phyloP scores from a whole-genome alignment of 2,113 vertebrate species.

The Eudyptes chrysolophus region DNA sequence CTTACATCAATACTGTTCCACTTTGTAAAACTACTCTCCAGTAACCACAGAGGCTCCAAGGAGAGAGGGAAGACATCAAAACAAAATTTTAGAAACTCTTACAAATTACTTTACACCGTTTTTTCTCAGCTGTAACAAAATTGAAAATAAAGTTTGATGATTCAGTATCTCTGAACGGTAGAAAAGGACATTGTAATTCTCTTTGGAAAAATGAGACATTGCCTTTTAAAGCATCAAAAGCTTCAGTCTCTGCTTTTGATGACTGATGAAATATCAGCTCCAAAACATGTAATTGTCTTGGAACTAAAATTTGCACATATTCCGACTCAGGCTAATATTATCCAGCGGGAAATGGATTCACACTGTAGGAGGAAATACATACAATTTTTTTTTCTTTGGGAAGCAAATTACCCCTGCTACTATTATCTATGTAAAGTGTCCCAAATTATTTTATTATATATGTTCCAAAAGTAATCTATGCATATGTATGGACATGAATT shows the following conservation, averaged over 20 bases:
- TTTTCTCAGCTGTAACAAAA: background rate
- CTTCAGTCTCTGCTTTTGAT: background rate
- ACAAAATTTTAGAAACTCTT: background rate
- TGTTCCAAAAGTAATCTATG: background rate
- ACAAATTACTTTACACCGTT: background rate
- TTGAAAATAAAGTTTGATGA: background rate
- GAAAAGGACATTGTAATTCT: background rate
- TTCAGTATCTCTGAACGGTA: background rate
- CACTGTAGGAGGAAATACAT: background rate
- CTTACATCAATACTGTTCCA: background rate
- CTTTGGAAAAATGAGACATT: background rate
- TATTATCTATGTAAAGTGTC: background rate
- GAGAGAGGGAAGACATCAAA: background rate
- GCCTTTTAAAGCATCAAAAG: conserved; percentile 15
- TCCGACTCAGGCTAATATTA: background rate
- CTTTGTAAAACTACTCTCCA: background rate
- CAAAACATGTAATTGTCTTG: conserved; percentile 40
- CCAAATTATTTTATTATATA: background rate
- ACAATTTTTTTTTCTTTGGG: background rate
- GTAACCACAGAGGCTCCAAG: background rate
- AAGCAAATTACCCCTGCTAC: background rate
- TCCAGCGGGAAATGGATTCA: background rate
- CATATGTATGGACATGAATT: background rate
- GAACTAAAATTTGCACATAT: conserved; percentile 11
- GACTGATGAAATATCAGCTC: conserved; percentile 13